Evolutionary conservation across 2,113 vertebrate species (phyloP), one percentile per base, ranked within the genome.

Genomic region (Misgurnus mizolepis): DNA sequence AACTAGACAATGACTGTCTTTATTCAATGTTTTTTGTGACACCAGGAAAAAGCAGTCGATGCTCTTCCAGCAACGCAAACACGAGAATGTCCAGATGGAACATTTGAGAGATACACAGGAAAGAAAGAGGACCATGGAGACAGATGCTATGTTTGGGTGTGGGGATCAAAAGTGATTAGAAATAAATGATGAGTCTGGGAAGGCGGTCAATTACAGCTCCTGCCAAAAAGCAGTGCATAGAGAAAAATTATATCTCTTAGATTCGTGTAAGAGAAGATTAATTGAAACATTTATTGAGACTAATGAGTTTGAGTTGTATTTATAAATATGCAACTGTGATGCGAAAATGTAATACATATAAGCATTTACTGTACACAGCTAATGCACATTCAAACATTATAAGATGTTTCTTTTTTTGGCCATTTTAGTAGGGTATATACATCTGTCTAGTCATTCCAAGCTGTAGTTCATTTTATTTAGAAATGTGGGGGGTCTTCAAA

Each of bases 151-250:
- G 55, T 58, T 58, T 58, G 55, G n/a, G 55, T 18, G 55, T 17
- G n/a, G 55, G 55, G 55, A 41, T 34, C 45, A 55, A 40, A 67
- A 50, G 43, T 11, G 60, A 47, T n/a, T 18, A 45, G 47, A 17
- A 43, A 50, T n/a, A 45, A 43, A 76, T 58, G 60, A 74, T 71
- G 69, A 72, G 80, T 50, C 55, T 9, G 34, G 56, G 58, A 18
- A 65, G 56, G 80, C 53, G n/a, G 56, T 41, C 66, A 70, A 18
- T 65, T 39, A 69, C 55, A 61, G 58, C 66, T 76, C 67, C 67
- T 50, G 66, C 47, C 61, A 76, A 41, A 56, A 55, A 66, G 53
- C 53, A 67, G 5, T 27, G 70, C 53, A 60, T 62, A 79, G 22
- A 49, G 7, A 58, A 58, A 47, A 47, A 8, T 8, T 47, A 47